Conservation (phyloP, 2,888 invertebrate species). For the Ichneumoninae sp. region DNA sequence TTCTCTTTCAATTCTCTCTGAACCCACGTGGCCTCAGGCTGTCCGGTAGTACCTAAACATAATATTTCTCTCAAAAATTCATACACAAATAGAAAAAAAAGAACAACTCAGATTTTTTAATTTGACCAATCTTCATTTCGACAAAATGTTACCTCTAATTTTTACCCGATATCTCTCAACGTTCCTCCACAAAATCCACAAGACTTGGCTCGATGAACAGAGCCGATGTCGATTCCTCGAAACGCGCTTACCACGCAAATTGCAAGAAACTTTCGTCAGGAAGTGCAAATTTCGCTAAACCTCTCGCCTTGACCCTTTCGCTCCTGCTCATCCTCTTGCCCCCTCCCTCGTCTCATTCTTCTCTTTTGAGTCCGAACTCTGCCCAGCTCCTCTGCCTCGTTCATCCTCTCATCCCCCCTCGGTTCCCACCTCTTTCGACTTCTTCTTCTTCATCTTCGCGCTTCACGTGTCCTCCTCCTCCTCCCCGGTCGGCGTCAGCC, state of each 20-base stretch:
- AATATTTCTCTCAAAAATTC: background rate
- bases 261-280: background rate
- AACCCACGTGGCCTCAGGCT: no score
- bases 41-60: background rate
- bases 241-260: background rate
- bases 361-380: constrained; percentile 4
- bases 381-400: constrained; percentile 16
- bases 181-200: no score
- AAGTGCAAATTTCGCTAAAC: background rate
- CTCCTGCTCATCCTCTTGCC: background rate
- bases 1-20: no score
- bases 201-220: no score
- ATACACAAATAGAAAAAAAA: background rate
- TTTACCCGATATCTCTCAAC: no score
- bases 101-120: background rate
- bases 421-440: constrained; percentile 34
- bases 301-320: constrained; percentile 17
- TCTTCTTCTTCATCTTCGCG: constrained; percentile 40
- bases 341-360: background rate
- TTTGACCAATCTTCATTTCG: no score
- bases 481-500: constrained; percentile 1
- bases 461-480: constrained; percentile 41
- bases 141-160: no score
- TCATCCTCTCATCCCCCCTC: constrained; percentile 28
- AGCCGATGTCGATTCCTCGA: background rate